phyloP scores from a whole-genome alignment of 2,113 vertebrate genomes.

The Poicephalus gulielmi region DNA sequence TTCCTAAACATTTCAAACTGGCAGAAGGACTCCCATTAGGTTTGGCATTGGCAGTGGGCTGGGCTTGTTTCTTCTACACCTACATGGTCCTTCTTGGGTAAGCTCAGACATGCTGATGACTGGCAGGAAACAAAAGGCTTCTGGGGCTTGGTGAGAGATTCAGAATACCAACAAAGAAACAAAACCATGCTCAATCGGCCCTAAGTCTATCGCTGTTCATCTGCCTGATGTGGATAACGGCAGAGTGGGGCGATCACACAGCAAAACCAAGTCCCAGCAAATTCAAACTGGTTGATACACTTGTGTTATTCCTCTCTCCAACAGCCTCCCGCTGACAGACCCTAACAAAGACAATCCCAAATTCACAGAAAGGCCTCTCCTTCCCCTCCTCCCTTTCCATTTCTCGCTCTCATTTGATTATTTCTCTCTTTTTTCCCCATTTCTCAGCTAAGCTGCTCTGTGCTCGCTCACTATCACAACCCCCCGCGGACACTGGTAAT shows the following conservation, averaged over 20 bases:
- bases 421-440: background rate
- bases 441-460: slow-evolving; percentile 55
- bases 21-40: background rate
- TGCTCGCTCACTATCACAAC: background rate
- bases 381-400: background rate
- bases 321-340: background rate
- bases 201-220: background rate
- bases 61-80: background rate
- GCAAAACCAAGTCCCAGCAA: background rate
- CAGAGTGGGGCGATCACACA: background rate
- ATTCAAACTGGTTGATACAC: background rate
- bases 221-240: background rate
- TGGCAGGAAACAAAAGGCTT: rapidly evolving
- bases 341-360: slow-evolving; percentile 18
- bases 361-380: background rate
- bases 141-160: background rate
- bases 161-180: background rate
- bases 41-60: background rate
- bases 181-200: background rate
- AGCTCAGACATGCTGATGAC: background rate
- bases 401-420: background rate
- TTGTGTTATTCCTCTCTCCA: background rate
- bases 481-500: slow-evolving; percentile 65
- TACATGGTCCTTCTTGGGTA: background rate
- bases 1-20: background rate